A percentile compares a stretch with the other conserved stretches of the same genome.
phyloP scores from a whole-genome alignment of 1,140 invertebrate genomes.

The Drosophila sp. region DNA sequence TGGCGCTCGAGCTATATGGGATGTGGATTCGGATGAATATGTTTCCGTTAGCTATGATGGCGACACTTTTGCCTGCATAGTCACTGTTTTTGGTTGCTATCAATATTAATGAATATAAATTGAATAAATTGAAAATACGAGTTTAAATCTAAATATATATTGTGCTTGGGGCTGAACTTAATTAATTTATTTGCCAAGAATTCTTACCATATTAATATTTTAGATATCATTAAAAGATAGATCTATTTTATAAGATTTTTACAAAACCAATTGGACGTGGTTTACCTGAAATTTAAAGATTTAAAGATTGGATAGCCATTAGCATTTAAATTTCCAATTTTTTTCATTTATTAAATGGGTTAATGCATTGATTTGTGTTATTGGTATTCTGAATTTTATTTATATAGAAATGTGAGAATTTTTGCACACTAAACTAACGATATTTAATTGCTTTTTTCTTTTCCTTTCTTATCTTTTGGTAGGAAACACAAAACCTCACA shows the following conservation, averaged over 20 bases:
- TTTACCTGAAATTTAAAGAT: no score
- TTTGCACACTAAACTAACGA: background rate
- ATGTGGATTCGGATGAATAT: constrained; percentile 55
- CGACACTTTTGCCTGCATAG: constrained; percentile 45
- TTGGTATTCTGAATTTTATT: background rate
- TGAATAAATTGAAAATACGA: background rate
- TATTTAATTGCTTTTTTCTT: background rate
- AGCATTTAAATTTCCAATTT: no score
- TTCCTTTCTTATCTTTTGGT: background rate
- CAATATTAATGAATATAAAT: constrained; percentile 39
- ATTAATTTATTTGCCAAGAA: no score
- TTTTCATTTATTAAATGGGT: no score
- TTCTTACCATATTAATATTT: no score
- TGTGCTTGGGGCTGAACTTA: no score
- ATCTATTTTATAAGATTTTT: no score
- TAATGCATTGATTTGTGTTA: background rate
- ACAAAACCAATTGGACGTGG: no score
- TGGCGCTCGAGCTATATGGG: constrained; percentile 63
- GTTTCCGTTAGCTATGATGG: constrained; percentile 25
- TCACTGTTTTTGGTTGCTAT: constrained; percentile 53
- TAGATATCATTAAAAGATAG: no score
- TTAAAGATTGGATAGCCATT: no score
- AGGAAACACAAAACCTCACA: background rate
- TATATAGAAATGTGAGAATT: background rate
- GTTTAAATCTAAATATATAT: background rate